Evolutionary conservation across 2,113 vertebrate genomes (phyloP), one percentile per base, ranked within the genome.

Genomic region (Notarius lentiginosus): DNA sequence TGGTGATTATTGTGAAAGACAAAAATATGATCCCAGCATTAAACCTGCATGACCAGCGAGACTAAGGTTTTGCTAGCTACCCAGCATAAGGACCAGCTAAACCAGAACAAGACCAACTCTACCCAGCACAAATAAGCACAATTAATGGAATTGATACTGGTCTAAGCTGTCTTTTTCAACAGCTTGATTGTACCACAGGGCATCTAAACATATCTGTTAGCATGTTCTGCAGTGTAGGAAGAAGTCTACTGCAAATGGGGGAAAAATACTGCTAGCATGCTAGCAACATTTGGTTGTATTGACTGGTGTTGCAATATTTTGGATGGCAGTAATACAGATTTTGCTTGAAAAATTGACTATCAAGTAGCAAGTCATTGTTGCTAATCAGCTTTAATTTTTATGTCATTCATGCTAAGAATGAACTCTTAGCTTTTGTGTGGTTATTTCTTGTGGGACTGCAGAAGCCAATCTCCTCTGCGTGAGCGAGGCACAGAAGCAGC

Each of bases 401-500:
- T 34, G 56, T 41, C 9, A 56, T 7, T 11, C 10, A 34, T 53
- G 65, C 49, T 65, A 27, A 65, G 9, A 7, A 56, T 51, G 14
- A n/a, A 27, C 5, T 51, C 15, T 56, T 30, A 56, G 56, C 8
- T 41, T 81, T 55, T 80, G 27, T 60, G 15, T 60, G 56, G 15
- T 9, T 79, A 34, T 20, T 79, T 20, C 34, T 22, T 83, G 70
- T 65, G 61, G 2, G 41, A 60, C 41, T 15, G n/a, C 86, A 96
- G 95, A 82, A 91, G 90, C 2, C 89, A 90, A 72, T 93, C 93
- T 17, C 92, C 93, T 76, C 90, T 91, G 41, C 81, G 53, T 5
- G 93, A 93, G 63, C 88, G 75, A 1, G 63, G 91, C 63, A 88
- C 88, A 11, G 92, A 92, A 34, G 86, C 82, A 17, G 89, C 89